These are phyloP conservation scores for Taenioides sp. DNA, from an alignment of 2,797 vertebrate species.

Conservation along the genomic window DNA sequence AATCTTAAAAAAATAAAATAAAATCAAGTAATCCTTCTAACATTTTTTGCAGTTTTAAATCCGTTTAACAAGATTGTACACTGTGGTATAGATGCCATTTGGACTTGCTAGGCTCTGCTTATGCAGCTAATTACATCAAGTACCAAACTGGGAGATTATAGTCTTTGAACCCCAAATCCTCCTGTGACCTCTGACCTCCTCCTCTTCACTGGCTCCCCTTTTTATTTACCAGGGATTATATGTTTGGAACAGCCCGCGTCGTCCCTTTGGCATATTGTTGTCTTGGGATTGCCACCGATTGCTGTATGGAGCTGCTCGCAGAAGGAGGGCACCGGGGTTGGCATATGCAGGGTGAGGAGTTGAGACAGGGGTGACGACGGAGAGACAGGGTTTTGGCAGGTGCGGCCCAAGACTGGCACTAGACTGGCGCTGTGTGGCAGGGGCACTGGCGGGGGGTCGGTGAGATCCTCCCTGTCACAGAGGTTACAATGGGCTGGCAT, in stretches of 20 bases:
- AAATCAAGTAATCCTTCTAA: too few species aligned
- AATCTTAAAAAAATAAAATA: too few species aligned
- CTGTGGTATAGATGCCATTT: background rate
- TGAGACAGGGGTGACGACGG: conserved; percentile 63
- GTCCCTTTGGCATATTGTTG: conserved; percentile 57
- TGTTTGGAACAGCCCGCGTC: conserved; percentile 31
- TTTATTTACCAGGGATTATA: conserved; percentile 34
- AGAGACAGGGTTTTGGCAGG: conserved; percentile 73
- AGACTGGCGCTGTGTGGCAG: background rate
- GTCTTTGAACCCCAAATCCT: conserved; percentile 57
- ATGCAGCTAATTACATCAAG: conserved; percentile 68
- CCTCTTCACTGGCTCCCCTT: conserved; percentile 36
- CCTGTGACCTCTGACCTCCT: conserved; percentile 61
- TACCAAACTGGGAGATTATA: conserved; percentile 58
- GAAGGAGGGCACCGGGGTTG: conserved; percentile 66
- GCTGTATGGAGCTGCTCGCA: conserved; percentile 60
- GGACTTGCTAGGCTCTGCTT: conserved; percentile 46
- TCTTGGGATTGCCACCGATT: conserved; percentile 57
- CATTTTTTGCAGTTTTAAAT: too few species aligned
- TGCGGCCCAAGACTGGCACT: conserved; percentile 59
- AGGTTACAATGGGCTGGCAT: conserved; percentile 27
- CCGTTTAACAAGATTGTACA: too few species aligned
- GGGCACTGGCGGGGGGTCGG: conserved; percentile 51
- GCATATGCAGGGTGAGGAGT: conserved; percentile 63
- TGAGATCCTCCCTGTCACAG: conserved; percentile 48